Evolutionary conservation across 2,888 invertebrate genomes (phyloP).

Genomic region (Dasysyrphus tricinctus): DNA sequence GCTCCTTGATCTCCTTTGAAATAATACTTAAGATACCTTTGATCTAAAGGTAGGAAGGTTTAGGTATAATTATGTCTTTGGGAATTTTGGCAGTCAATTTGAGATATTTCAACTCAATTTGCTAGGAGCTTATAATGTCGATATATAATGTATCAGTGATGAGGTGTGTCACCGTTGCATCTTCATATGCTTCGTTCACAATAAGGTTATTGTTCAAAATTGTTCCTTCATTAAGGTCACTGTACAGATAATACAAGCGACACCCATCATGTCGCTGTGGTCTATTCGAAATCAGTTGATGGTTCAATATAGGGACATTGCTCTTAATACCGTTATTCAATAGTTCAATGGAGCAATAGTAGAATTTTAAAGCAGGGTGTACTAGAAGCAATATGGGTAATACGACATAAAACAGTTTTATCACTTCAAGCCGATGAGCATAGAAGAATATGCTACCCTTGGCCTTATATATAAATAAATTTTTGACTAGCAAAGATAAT

Average conservation of each 20-base stretch:
- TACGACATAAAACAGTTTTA: too few relatives aligned
- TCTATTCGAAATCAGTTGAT: not conserved
- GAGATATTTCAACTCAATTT: slow-evolving; percentile 5
- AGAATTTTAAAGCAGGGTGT: not conserved
- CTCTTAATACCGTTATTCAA: not conserved
- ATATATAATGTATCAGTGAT: not conserved
- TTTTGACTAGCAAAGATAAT: too few relatives aligned
- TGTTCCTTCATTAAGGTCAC: slow-evolving; percentile 12
- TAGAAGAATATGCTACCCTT: too few relatives aligned
- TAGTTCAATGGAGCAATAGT: not conserved
- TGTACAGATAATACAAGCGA: too few relatives aligned
- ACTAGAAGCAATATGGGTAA: too few relatives aligned
- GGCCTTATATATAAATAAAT: too few relatives aligned
- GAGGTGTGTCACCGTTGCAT: not conserved
- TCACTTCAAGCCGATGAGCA: too few relatives aligned
- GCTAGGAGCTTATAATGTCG: not conserved
- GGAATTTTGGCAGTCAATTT: slow-evolving; percentile 4
- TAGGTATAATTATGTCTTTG: slow-evolving; percentile 5
- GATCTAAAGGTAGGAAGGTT: not conserved
- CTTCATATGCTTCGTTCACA: not conserved
- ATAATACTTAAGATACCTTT: slow-evolving; percentile 20
- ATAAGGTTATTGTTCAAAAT: slow-evolving; percentile 11
- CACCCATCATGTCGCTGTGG: not conserved
- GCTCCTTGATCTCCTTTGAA: slow-evolving; percentile 52
- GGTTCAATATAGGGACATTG: not conserved